These are phyloP conservation scores for Papilio aristodemus DNA, from an alignment of 1,140 invertebrate species.

Conservation along the genomic window DNA sequence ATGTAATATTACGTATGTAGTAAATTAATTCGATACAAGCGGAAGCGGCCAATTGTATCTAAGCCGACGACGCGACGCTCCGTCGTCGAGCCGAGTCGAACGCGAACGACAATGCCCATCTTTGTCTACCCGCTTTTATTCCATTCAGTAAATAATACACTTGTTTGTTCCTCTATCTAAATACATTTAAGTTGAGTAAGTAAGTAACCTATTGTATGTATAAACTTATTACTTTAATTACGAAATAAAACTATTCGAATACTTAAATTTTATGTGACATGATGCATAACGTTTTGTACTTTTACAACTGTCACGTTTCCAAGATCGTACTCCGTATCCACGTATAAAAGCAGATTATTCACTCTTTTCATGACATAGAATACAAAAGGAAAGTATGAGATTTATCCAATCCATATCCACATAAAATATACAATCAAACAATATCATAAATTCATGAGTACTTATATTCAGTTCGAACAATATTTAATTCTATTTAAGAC, in stretches of 20 bases:
- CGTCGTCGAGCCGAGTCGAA: constrained; percentile 37
- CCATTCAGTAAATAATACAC: constrained; percentile 16
- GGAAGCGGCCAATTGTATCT: constrained; percentile 72
- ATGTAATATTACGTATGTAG: constrained; percentile 40
- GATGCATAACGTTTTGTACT: too few species aligned
- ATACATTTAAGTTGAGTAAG: constrained; percentile 20
- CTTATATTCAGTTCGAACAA: constrained; percentile 6
- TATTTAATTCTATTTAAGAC: constrained; percentile 24
- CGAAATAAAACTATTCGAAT: neutral
- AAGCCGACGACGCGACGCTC: constrained; percentile 47
- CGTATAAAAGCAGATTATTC: neutral
- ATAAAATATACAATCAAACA: neutral
- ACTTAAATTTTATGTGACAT: too few species aligned
- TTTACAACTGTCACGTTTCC: too few species aligned
- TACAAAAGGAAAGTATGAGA: neutral
- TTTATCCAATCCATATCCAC: neutral
- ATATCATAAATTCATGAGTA: neutral
- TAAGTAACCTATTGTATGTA: neutral
- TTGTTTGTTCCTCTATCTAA: neutral
- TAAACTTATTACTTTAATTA: neutral
- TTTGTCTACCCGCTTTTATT: constrained; percentile 57
- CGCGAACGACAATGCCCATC: constrained; percentile 49
- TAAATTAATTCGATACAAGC: constrained; percentile 67
- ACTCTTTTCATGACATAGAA: neutral
- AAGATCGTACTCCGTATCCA: neutral